Base-by-base conservation (phyloP, 2,888 invertebrate genomes). In the Aleiodes leptofemur region DNA sequence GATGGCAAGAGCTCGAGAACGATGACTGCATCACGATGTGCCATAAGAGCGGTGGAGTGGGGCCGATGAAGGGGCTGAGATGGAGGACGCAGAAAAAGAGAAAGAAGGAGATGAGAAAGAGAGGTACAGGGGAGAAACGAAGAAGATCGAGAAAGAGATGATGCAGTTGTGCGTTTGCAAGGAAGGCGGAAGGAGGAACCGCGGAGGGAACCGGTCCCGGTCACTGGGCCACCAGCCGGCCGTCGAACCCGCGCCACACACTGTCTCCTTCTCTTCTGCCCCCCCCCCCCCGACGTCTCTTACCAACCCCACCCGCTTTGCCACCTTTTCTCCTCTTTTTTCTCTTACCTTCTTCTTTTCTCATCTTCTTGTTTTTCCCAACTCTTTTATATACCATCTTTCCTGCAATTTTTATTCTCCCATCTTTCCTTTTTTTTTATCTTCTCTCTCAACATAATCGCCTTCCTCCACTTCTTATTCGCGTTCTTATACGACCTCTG, bases 111-210 rank as follows among this genome's bases (percentile, higher is more conserved):
- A 50, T 57, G 56, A 71, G 66, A 56, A 53, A 59, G 69, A 57
- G 48, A 68, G 55, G 74, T 64, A 73, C 73, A 73, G 78, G 71
- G 73, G 61, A 68, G 59, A 77, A 59, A 74, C n/a, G 38, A 53
- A 23, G 72, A 16, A 73, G 38, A 73, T 51, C 71, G 55, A 59
- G 69, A 59, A 69, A 76, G 51, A 85, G 85, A 88, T 87, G 88
- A 88, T 88, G 88, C 88, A 88, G 88, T 88, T 88, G 88, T 88
- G 88, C 89, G 89, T 89, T 89, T 84, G 88, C 88, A 86, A 88
- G 87, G 89, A 89, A 88, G 89, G 89, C 89, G 89, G 89, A 89
- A 89, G 89, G 87, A 88, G 88, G 88, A 89, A 88, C 86, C 86
- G 85, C 86, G 84, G 86, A 89, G 88, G 88, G 88, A 89, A 89